phyloP scores from a whole-genome alignment of 2,888 invertebrate genomes.

The Ceraclea dissimilis region DNA sequence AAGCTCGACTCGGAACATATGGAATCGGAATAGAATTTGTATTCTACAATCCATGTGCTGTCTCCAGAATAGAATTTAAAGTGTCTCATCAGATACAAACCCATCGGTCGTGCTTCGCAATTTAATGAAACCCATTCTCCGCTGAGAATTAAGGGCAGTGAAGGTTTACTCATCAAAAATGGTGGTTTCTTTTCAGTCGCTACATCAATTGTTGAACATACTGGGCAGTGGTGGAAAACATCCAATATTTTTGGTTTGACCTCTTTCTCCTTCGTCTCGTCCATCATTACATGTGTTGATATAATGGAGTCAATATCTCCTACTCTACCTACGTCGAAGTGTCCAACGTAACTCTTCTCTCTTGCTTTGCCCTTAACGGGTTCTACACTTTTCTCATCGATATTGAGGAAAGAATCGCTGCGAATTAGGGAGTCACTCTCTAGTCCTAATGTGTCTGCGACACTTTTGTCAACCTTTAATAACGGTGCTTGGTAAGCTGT shows the following conservation, averaged over 20 bases:
- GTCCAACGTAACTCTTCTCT: slow-evolving; percentile 23
- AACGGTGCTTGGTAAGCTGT: slow-evolving; percentile 49
- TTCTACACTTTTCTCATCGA: slow-evolving; percentile 16
- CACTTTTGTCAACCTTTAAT: slow-evolving; percentile 29
- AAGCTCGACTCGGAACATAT: slow-evolving; percentile 44
- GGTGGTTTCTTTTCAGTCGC: slow-evolving; percentile 42
- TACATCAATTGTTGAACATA: slow-evolving; percentile 31
- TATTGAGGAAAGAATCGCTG: slow-evolving; percentile 22
- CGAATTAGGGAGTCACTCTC: slow-evolving; percentile 20
- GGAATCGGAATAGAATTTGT: slow-evolving; percentile 48
- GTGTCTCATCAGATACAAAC: slow-evolving; percentile 45
- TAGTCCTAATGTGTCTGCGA: slow-evolving; percentile 19
- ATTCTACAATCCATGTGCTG: slow-evolving; percentile 44
- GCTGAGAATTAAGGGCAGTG: slow-evolving; percentile 38
- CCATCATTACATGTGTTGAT: slow-evolving; percentile 15
- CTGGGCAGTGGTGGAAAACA: slow-evolving; percentile 27
- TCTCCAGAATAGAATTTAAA: slow-evolving; percentile 37
- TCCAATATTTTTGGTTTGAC: slow-evolving; percentile 11
- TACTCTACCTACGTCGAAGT: slow-evolving; percentile 23
- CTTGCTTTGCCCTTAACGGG: slow-evolving; percentile 11
- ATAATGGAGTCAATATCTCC: slow-evolving; percentile 22
- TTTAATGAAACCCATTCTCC: slow-evolving; percentile 51
- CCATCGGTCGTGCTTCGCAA: slow-evolving; percentile 50
- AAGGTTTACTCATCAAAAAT: slow-evolving; percentile 38
- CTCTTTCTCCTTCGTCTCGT: slow-evolving; percentile 11